Conservation (phyloP, 2,797 vertebrate genomes). For the Crypturellus tataupa region DNA sequence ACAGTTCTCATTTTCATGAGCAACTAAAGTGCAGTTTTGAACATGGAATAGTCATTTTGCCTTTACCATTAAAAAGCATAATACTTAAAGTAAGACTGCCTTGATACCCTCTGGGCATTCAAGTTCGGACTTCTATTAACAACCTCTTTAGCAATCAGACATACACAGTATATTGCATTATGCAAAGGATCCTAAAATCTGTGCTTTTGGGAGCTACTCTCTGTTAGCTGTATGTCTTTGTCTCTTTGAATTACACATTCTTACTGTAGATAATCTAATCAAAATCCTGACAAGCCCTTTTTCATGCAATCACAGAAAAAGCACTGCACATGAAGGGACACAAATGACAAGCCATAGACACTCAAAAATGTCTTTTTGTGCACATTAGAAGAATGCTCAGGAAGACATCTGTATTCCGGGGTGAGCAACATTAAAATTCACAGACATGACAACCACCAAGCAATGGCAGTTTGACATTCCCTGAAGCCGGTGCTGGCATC, state of each 20-base stretch:
- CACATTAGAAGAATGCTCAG: background rate
- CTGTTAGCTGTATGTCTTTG: background rate
- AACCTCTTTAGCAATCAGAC: background rate
- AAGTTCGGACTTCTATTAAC: background rate
- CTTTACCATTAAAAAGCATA: background rate
- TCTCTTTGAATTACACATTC: background rate
- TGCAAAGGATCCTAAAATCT: background rate
- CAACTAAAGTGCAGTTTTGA: background rate
- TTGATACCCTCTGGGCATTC: background rate
- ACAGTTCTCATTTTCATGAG: background rate
- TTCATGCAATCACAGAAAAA: constrained; percentile 1
- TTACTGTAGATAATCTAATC: constrained; percentile 38
- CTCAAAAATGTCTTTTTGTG: background rate
- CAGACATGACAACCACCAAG: background rate
- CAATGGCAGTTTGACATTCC: background rate
- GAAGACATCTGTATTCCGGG: background rate
- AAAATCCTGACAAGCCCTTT: constrained; percentile 7
- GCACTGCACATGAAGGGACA: background rate
- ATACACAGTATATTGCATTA: background rate
- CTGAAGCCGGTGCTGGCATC: background rate
- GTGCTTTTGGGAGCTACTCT: background rate
- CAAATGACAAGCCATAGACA: background rate
- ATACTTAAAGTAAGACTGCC: background rate
- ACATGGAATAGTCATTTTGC: background rate
- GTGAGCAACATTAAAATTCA: background rate